Conservation (phyloP, 2,113 vertebrate genomes). For the Emydocephalus ijimae region DNA sequence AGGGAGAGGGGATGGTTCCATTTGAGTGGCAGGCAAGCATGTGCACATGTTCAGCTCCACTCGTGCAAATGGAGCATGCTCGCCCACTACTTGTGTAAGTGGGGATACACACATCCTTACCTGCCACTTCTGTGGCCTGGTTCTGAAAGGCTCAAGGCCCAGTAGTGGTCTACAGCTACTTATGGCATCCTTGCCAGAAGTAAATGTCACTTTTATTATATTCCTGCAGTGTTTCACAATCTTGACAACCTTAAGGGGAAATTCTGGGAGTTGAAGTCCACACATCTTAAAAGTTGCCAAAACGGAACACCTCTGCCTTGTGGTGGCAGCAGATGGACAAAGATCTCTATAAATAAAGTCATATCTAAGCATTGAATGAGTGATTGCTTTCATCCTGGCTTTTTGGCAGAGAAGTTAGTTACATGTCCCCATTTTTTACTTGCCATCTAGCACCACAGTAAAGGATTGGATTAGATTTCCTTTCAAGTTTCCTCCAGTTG, state of each 20-base stretch:
- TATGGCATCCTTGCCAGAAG: background rate
- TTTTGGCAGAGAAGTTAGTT: background rate
- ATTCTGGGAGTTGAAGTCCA: too few species aligned
- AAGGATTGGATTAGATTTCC: background rate
- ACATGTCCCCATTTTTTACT: too few species aligned
- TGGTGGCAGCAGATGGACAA: background rate
- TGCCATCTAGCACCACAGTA: background rate
- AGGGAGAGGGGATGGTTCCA: background rate
- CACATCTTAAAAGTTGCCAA: too few species aligned
- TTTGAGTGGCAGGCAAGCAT: background rate
- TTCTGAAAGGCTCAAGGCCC: background rate
- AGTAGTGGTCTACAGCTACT: background rate
- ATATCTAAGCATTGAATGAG: background rate
- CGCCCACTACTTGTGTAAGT: background rate
- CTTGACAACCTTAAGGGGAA: too few species aligned
- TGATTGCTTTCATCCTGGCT: background rate
- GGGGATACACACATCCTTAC: rapidly evolving
- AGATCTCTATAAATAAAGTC: background rate
- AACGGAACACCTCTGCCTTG: background rate
- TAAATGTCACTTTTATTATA: background rate
- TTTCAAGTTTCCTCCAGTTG: background rate
- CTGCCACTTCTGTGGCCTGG: background rate
- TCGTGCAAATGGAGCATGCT: background rate
- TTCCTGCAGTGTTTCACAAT: background rate
- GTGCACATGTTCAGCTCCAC: background rate